Base-by-base conservation (phyloP, 2,113 vertebrate genomes). In the Pelodiscus sinensis region DNA sequence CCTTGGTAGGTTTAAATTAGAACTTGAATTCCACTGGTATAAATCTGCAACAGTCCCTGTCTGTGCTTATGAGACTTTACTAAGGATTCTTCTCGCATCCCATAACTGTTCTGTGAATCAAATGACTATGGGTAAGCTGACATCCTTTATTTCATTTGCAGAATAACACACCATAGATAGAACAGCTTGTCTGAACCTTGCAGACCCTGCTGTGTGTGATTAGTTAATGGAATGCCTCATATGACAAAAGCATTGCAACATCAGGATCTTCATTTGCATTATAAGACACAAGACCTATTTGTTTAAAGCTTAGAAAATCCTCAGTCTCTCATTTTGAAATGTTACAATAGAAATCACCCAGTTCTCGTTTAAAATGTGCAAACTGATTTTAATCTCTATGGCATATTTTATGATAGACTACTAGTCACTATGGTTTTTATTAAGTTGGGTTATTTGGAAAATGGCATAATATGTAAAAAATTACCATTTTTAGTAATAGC, bases 1-100 rank as follows among this genome's bases (percentile, higher is more conserved):
- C 31, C 35, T 94, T 56, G 7, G 13, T 88, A 24, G 31, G 83
- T 92, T 50, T 35, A 93, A 95, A 95, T 38, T 58, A 92, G 65
- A 79, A 25, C 8, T 75, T 84, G 56, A 60, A 58, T 92, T 92
- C 86, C 31, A 62, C 2, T 93, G 86, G 54, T 80, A 22, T 83
- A 83, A 27, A 79, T 71, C 57, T 86, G 62, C 29, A 90, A 89
- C 19, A 91, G 27, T 50, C 90, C 31, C 19, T 65, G 86, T 58
- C 83, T 85, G 85, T 81, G 51, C 85, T 31, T 79, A 75, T 86
- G 87, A 21, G 55, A n/a, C 85, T 35, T 80, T 82, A 71, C 81
- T 54, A 88, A 84, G 54, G n/a, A 77, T 83, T 85, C 77, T 86
- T 87, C 54, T 89, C 75, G 62, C 57, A n/a, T 79, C 62, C 89